Conservation (phyloP, 2,797 vertebrate species). For the Australoheros facetus region DNA sequence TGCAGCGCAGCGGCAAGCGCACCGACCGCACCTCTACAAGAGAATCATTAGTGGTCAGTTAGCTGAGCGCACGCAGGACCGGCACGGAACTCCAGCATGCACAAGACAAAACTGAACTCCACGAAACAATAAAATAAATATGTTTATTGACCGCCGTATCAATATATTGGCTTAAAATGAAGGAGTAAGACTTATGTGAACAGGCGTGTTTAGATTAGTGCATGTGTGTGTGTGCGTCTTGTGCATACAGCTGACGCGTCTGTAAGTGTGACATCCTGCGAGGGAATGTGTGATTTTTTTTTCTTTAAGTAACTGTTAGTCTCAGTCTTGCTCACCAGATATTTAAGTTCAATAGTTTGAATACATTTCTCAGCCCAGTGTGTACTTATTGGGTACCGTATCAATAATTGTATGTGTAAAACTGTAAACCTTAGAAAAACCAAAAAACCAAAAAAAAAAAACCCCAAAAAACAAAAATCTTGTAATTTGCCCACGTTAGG, state of each 20-base stretch:
- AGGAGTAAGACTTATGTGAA: not conserved
- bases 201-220: not conserved
- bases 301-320: not conserved
- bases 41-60: slow-evolving; percentile 6
- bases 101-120: not conserved
- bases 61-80: not conserved
- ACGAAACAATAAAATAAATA: not conserved
- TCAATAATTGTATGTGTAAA: no score
- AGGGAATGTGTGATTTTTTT: not conserved
- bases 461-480: not conserved
- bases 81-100: not conserved
- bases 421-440: not conserved
- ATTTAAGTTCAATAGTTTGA: not conserved
- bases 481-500: not conserved
- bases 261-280: not conserved
- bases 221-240: not conserved
- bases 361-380: not conserved
- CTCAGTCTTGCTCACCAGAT: not conserved
- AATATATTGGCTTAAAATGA: not conserved
- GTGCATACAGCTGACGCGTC: not conserved
- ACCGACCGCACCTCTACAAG: slow-evolving; percentile 12
- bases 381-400: not conserved
- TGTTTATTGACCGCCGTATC: no score
- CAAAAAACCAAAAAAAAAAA: no score
- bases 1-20: slow-evolving; percentile 16